Evolutionary conservation across 2,888 invertebrate genomes (phyloP).

Genomic region (Aphidoletes aphidimyza): DNA sequence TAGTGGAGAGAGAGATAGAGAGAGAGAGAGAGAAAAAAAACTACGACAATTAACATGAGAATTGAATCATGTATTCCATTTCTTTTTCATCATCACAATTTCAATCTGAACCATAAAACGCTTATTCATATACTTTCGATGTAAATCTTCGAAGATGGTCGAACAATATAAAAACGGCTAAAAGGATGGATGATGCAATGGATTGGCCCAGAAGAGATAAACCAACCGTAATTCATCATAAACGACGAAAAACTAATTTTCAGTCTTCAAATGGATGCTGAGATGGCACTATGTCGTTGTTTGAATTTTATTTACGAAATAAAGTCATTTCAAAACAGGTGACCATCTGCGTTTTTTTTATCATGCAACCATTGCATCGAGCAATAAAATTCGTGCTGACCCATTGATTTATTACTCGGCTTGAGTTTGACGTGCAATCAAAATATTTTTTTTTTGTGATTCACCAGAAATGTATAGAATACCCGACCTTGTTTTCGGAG

Average conservation of each 20-base stretch:
- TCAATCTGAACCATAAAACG: not conserved
- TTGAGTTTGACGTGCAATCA: constrained; percentile 28
- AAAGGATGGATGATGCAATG: constrained; percentile 3
- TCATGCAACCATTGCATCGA: not conserved
- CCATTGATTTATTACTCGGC: constrained; percentile 23
- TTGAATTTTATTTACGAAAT: not conserved
- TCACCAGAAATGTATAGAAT: not conserved
- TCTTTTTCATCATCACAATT: not conserved
- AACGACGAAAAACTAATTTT: not conserved
- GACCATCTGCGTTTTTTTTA: not conserved
- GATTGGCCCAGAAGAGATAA: constrained; percentile 21
- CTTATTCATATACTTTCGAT: not conserved
- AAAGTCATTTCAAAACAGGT: constrained; percentile 34
- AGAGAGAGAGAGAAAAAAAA: no score
- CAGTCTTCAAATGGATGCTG: not conserved
- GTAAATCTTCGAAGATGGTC: not conserved
- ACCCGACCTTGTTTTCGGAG: not conserved
- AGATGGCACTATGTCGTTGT: not conserved
- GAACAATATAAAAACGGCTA: not conserved
- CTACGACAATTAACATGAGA: not conserved
- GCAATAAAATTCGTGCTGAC: constrained; percentile 47
- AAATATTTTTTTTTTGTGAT: constrained; percentile 13
- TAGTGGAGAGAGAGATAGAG: no score
- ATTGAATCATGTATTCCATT: not conserved
- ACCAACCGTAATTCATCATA: constrained; percentile 53